phyloP scores from a whole-genome alignment of 2,888 invertebrate species.

The Drosophila eohydei region DNA sequence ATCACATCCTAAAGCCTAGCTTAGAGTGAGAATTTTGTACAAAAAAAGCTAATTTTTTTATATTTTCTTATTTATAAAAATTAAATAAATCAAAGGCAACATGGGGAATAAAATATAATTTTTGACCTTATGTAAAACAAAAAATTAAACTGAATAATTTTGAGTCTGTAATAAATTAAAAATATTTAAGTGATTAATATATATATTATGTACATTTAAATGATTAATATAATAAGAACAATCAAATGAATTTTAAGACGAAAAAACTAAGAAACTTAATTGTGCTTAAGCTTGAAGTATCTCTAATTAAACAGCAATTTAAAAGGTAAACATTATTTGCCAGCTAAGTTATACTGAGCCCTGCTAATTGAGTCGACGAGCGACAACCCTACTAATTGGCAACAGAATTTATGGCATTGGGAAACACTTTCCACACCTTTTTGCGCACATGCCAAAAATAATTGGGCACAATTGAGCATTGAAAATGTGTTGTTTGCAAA shows the following conservation, averaged over 20 bases:
- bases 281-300: neutral
- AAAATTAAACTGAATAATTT: too few relatives aligned
- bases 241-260: neutral
- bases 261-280: neutral
- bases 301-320: slow-evolving; percentile 21
- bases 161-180: too few relatives aligned
- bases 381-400: slow-evolving; percentile 59
- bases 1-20: neutral
- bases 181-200: too few relatives aligned
- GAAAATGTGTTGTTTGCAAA: slow-evolving; percentile 68
- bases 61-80: too few relatives aligned
- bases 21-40: neutral
- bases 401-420: slow-evolving; percentile 67
- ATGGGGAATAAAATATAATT: too few relatives aligned
- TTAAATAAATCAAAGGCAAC: neutral
- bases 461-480: slow-evolving; percentile 76
- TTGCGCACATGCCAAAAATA: slow-evolving; percentile 69
- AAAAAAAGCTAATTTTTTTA: too few relatives aligned
- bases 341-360: neutral
- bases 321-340: neutral
- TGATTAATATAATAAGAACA: neutral
- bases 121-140: too few relatives aligned
- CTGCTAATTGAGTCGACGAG: slow-evolving; percentile 54
- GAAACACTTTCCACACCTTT: slow-evolving; percentile 78
- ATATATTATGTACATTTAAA: neutral